These are phyloP conservation scores for Takifugu flavidus DNA, from an alignment of 2,113 vertebrate species.

Conservation along the genomic window DNA sequence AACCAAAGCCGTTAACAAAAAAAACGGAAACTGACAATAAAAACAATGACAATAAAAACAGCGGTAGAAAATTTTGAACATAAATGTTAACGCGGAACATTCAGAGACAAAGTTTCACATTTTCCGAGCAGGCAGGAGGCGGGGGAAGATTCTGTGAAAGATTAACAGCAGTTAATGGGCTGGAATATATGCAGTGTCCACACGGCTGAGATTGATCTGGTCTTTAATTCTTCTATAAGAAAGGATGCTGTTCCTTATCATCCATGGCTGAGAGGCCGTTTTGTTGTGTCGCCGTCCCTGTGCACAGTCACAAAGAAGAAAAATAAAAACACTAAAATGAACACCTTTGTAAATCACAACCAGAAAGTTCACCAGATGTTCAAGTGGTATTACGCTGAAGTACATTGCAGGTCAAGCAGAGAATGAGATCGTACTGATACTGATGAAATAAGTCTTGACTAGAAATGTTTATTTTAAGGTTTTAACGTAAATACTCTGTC, in stretches of 20 bases:
- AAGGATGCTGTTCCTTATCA: constrained; percentile 50
- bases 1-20: background rate
- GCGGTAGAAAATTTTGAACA: background rate
- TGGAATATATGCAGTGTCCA: no score
- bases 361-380: no score
- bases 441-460: no score
- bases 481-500: no score
- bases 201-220: no score
- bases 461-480: no score
- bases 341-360: background rate
- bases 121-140: background rate
- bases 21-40: background rate
- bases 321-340: background rate
- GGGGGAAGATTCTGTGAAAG: no score
- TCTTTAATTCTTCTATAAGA: background rate
- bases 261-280: constrained; percentile 25
- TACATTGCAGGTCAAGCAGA: no score
- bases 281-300: constrained; percentile 27
- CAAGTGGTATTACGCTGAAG: no score
- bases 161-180: no score
- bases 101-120: background rate
- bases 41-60: background rate
- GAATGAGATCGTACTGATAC: no score
- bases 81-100: background rate
- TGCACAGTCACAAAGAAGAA: constrained; percentile 11